Evolutionary conservation across 2,797 vertebrate species (phyloP).

Genomic region (Acomys russatus): DNA sequence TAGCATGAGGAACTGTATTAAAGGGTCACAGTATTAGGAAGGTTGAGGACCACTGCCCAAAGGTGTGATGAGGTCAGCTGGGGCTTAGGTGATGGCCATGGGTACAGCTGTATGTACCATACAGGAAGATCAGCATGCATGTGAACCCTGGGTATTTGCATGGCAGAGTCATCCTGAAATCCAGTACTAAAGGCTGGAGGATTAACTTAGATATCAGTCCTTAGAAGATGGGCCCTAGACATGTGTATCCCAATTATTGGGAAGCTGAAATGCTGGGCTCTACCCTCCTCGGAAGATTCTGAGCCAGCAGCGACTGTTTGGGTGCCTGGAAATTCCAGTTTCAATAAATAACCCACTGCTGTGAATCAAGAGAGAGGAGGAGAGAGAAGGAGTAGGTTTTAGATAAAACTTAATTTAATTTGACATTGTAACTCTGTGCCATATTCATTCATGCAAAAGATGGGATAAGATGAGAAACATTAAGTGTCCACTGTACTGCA

Average conservation of each 20-base stretch:
- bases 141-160: rapidly evolving
- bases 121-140: neutral
- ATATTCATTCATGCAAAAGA: neutral
- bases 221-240: neutral
- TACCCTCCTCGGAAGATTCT: neutral
- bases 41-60: neutral
- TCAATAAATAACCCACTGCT: neutral
- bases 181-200: neutral
- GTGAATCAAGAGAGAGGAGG: neutral
- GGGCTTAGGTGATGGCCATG: neutral
- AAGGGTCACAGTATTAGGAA: neutral
- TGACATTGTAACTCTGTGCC: neutral
- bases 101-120: neutral
- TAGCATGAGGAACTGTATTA: neutral
- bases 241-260: too few relatives aligned
- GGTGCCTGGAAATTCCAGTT: neutral
- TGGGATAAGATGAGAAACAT: neutral
- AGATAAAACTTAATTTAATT: neutral
- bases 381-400: neutral
- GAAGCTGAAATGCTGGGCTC: neutral
- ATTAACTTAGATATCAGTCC: neutral
- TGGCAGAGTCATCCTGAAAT: neutral
- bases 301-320: neutral
- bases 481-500: rapidly evolving
- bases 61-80: neutral